Conservation (phyloP, 2,888 invertebrate genomes). For the Julus scanicus region DNA sequence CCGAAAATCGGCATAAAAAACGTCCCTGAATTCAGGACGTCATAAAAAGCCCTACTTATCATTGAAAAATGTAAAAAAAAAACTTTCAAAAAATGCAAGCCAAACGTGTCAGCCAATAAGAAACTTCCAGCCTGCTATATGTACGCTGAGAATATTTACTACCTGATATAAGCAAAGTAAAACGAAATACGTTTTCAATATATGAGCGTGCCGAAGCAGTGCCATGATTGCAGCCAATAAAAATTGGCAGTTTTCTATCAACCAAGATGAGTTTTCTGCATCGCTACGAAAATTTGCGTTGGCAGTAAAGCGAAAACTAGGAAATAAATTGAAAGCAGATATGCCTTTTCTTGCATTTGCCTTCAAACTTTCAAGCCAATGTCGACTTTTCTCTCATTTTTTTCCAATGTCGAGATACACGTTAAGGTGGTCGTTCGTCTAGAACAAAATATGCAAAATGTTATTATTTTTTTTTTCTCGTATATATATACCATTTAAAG, state of each 20-base stretch:
- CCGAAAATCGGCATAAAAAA: neutral
- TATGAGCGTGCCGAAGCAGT: neutral
- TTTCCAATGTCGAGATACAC: neutral
- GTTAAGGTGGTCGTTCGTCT: neutral
- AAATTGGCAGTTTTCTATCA: constrained; percentile 4
- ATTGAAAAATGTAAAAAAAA: neutral
- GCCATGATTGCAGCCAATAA: constrained; percentile 1
- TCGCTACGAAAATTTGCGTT: neutral
- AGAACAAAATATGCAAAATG: neutral
- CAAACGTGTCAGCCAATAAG: too few relatives aligned
- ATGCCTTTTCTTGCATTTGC: neutral
- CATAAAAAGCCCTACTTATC: neutral
- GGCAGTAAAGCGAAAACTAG: neutral
- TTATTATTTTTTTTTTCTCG: too few relatives aligned
- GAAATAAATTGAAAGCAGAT: neutral
- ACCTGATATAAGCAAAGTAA: constrained; percentile 8
- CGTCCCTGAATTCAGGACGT: neutral
- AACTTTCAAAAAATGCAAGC: too few relatives aligned
- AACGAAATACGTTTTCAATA: neutral
- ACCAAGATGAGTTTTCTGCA: neutral
- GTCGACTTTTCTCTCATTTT: neutral
- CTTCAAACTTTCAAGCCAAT: neutral
- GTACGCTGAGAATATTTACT: neutral
- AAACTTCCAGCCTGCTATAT: neutral
- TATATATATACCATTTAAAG: too few relatives aligned